Conservation (phyloP, 2,888 invertebrate genomes). For the Thymelicus lineola region DNA sequence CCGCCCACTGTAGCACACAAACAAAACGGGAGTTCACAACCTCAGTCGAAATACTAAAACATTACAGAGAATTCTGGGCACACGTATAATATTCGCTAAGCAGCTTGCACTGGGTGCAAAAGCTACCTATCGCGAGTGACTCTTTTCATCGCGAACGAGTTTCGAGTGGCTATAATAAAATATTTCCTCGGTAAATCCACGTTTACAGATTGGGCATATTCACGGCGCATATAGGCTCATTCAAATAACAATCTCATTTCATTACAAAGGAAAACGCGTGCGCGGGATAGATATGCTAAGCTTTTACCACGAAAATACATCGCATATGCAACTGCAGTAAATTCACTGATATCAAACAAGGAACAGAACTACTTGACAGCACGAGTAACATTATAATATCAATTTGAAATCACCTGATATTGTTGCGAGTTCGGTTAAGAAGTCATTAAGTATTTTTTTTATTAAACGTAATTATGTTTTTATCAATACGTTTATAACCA, state of each 20-base stretch:
- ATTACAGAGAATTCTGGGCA: conserved; percentile 80
- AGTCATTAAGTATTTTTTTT: no score
- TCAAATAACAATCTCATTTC: conserved; percentile 9
- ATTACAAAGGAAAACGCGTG: neutral
- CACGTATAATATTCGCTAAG: conserved; percentile 81
- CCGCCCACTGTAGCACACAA: conserved; percentile 82
- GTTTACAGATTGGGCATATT: neutral
- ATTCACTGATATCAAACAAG: no score
- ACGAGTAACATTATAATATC: no score
- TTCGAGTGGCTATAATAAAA: neutral
- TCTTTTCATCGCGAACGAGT: neutral
- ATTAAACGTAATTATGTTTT: no score
- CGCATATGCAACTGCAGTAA: neutral
- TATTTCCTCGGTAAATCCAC: neutral
- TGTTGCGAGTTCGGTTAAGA: no score
- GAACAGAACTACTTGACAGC: no score
- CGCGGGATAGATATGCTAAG: neutral
- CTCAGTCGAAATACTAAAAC: conserved; percentile 84
- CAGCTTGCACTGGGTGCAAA: conserved; percentile 73
- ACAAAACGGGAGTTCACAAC: conserved; percentile 83
- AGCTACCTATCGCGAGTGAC: conserved; percentile 74
- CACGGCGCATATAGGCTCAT: neutral
- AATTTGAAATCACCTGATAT: no score
- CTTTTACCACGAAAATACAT: neutral
- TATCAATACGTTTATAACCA: no score